Conservation (phyloP, 2,797 vertebrate species). For the Danio tinwini region DNA sequence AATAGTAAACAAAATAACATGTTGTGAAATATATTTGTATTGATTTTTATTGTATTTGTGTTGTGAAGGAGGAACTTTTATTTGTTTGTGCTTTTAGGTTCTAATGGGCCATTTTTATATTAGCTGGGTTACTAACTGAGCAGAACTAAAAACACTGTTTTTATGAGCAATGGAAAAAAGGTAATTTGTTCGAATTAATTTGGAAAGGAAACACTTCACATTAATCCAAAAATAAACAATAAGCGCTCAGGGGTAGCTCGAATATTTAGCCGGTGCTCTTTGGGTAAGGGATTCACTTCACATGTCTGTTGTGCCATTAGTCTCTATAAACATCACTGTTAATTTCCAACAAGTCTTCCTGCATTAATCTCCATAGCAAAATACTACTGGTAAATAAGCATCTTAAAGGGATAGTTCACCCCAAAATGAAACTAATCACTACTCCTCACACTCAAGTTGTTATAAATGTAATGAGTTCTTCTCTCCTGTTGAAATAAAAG, state of each 20-base stretch:
- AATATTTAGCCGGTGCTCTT: too few species aligned
- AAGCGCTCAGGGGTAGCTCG: too few species aligned
- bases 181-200: slow-evolving; percentile 70
- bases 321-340: neutral
- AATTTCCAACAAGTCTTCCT: neutral
- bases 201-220: slow-evolving; percentile 71
- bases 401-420: neutral
- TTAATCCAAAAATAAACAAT: too few species aligned
- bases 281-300: slow-evolving; percentile 73
- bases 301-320: neutral
- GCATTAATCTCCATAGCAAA: neutral
- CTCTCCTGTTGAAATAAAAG: too few species aligned
- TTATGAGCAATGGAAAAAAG: slow-evolving; percentile 71
- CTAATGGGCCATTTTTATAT: slow-evolving; percentile 55
- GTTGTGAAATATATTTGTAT: too few species aligned
- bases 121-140: slow-evolving; percentile 72
- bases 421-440: too few species aligned
- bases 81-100: slow-evolving; percentile 43
- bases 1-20: neutral
- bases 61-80: neutral
- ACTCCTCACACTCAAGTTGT: too few species aligned
- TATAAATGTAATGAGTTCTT: too few species aligned
- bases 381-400: neutral
- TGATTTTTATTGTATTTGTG: neutral
- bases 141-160: slow-evolving; percentile 62